Percentiles rank a stretch among this genome's conserved stretches.
Conservation (phyloP, 2,888 invertebrate genomes). For the Drosophila trichaetosa region DNA sequence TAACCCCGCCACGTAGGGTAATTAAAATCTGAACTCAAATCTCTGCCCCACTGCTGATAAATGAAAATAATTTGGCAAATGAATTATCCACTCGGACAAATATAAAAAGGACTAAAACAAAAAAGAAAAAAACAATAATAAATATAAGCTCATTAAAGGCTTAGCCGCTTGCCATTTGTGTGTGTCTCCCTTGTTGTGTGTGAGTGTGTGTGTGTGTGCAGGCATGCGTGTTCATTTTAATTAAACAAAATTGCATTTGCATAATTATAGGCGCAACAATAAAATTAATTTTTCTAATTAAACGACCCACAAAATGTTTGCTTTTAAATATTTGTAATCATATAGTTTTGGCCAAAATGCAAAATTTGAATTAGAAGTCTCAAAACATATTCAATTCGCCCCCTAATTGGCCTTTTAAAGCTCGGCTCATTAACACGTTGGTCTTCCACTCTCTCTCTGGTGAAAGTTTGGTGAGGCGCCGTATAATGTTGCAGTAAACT, state of each 20-base stretch:
- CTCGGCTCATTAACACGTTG: slow-evolving; percentile 31
- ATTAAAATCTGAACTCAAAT: slow-evolving; percentile 60
- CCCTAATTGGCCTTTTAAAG: slow-evolving; percentile 23
- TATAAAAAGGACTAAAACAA: slow-evolving; percentile 21
- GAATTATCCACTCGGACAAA: slow-evolving; percentile 38
- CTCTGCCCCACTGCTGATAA: slow-evolving; percentile 5
- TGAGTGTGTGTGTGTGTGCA: slow-evolving; percentile 8
- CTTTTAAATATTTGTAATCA: slow-evolving; percentile 56
- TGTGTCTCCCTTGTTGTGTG: neutral
- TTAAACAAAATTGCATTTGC: slow-evolving; percentile 78
- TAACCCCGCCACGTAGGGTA: slow-evolving; percentile 66
- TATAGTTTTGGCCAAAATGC: slow-evolving; percentile 27
- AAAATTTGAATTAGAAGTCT: slow-evolving; percentile 1
- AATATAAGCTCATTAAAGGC: slow-evolving; percentile 80
- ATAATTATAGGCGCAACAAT: slow-evolving; percentile 68
- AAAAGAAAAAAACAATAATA: slow-evolving; percentile 41
- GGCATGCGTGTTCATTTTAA: slow-evolving; percentile 65
- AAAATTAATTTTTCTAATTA: slow-evolving; percentile 74
- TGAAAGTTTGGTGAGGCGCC: slow-evolving; percentile 14
- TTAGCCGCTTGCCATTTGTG: slow-evolving; percentile 46
- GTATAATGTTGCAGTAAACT: slow-evolving; percentile 41
- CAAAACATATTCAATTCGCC: slow-evolving; percentile 18
- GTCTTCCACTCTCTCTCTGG: neutral
- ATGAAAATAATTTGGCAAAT: slow-evolving; percentile 14
- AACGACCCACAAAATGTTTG: slow-evolving; percentile 55